Conservation (phyloP, 2,113 vertebrate genomes). For the Rhinolophus sinicus region DNA sequence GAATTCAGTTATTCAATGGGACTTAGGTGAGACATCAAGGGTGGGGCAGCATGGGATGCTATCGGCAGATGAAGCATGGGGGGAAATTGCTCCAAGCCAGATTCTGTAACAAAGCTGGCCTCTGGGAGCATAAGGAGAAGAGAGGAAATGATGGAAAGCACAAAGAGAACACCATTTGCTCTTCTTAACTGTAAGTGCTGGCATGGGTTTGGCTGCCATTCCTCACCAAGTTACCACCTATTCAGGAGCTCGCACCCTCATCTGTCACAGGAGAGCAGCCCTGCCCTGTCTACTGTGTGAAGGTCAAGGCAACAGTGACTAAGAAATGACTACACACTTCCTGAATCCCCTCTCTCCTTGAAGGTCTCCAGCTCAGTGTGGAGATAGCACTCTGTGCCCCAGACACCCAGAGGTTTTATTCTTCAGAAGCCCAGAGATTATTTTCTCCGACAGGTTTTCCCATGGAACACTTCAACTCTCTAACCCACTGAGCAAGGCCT, state of each 20-base stretch:
- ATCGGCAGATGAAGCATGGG: neutral
- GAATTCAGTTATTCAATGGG: neutral
- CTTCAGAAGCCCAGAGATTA: neutral
- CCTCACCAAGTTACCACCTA: neutral
- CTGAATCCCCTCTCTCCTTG: neutral
- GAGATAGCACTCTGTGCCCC: neutral
- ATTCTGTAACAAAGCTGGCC: neutral
- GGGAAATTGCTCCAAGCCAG: neutral
- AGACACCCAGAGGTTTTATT: neutral
- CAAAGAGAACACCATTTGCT: neutral
- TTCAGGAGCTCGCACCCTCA: fast-evolving
- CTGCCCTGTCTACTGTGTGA: neutral
- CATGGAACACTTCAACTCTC: neutral
- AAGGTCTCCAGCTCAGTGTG: neutral
- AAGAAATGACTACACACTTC: neutral
- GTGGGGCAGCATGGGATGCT: fast-evolving
- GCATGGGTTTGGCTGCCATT: neutral
- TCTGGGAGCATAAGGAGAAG: neutral
- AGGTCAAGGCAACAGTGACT: neutral
- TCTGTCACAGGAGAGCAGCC: neutral
- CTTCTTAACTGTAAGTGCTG: neutral
- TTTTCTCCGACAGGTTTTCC: neutral
- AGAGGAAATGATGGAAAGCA: no score
- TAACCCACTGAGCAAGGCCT: neutral
- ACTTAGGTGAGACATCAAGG: neutral